phyloP scores from a whole-genome alignment of 2,797 vertebrate species.

The Oreonectes daqikongensis region DNA sequence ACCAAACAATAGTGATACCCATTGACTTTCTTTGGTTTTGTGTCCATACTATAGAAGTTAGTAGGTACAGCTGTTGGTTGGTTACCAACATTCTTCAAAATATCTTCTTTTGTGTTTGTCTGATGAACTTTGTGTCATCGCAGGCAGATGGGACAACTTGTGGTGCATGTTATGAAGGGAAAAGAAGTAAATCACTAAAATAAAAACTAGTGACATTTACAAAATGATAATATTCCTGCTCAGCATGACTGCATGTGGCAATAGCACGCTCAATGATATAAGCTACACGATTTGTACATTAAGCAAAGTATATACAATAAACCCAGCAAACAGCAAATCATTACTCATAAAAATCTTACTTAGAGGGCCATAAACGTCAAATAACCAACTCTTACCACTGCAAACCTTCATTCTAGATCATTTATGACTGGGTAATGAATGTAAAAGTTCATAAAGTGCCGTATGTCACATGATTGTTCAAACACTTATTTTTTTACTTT shows the following conservation, averaged over 20 bases:
- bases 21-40: too few relatives aligned
- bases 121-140: not conserved
- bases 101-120: too few relatives aligned
- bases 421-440: conserved; percentile 15
- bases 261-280: not conserved
- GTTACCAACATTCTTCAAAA: too few relatives aligned
- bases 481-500: not conserved
- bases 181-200: not conserved
- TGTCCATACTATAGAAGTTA: too few relatives aligned
- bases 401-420: conserved; percentile 11
- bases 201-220: not conserved
- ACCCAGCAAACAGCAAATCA: conserved; percentile 4
- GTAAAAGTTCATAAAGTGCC: not conserved
- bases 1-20: too few relatives aligned
- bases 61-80: too few relatives aligned
- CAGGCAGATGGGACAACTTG: not conserved
- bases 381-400: not conserved
- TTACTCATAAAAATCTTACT: conserved; percentile 22
- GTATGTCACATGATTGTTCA: conserved; percentile 8
- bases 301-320: not conserved
- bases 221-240: not conserved
- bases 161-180: not conserved
- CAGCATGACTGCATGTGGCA: not conserved
- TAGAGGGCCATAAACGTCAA: conserved; percentile 2
- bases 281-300: conserved; percentile 10